phyloP scores from a whole-genome alignment of 2,888 invertebrate genomes.

The Melinopterus prodromus region DNA sequence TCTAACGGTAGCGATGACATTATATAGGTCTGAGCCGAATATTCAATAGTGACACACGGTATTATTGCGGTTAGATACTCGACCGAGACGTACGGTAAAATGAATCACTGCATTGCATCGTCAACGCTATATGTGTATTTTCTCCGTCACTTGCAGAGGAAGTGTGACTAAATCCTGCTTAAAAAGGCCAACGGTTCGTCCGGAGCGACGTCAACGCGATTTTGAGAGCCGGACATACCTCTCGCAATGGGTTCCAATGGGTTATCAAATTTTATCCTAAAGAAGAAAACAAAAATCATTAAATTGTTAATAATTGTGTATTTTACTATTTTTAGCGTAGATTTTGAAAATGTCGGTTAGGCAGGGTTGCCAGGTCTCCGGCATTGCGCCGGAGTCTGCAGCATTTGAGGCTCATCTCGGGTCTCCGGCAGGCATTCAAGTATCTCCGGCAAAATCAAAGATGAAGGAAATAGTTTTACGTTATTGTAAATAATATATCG shows the following conservation, averaged over 20 bases:
- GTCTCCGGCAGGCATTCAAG: too few relatives aligned
- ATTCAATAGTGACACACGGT: background rate
- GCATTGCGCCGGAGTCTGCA: too few relatives aligned
- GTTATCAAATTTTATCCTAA: too few relatives aligned
- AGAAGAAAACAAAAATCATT: too few relatives aligned
- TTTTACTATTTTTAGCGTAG: too few relatives aligned
- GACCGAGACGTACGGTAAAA: background rate
- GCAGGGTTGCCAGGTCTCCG: too few relatives aligned
- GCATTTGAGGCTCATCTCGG: too few relatives aligned
- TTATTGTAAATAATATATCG: too few relatives aligned
- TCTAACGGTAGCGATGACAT: background rate
- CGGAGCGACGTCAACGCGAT: slow-evolving; percentile 35
- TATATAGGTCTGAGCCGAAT: background rate
- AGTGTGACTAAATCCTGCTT: slow-evolving; percentile 36
- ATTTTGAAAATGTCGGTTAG: too few relatives aligned
- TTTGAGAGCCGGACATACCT: slow-evolving; percentile 41
- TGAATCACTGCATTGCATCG: background rate
- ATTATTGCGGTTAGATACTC: background rate
- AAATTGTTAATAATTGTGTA: too few relatives aligned
- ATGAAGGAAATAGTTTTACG: too few relatives aligned
- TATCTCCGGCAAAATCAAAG: too few relatives aligned
- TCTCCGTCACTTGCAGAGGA: slow-evolving; percentile 23
- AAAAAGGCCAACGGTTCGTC: slow-evolving; percentile 34
- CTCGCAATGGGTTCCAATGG: slow-evolving; percentile 36
- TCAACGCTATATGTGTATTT: background rate